Evolutionary conservation across 2,797 vertebrate species (phyloP), one percentile per base, ranked within the genome.

Genomic region (Scleropages formosus): DNA sequence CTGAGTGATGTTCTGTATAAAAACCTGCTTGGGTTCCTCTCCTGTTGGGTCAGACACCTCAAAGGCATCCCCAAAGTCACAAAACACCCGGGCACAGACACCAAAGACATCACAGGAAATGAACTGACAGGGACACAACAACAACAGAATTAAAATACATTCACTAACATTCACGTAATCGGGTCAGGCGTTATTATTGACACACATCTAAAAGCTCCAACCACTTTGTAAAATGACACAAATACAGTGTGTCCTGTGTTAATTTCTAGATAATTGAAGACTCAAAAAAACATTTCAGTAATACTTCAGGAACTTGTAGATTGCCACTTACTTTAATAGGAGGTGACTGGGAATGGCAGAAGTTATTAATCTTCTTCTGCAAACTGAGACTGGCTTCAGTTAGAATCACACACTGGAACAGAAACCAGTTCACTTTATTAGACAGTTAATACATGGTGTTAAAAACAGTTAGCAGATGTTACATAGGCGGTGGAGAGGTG

Each of bases 1-100:
- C 88, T 95, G 95, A 20, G 94, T 97, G 89, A 99, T 94, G 84
- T 89, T 95, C 86, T 98, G 97, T 89, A 99, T 96, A 85, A 99
- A 98, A 80, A 98, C 87, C 88, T 99, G 97, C 86, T 96, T 99
- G 70, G 95, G 91, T 76, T 99, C 98, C 83, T 99, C 98, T 89
- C 98, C 98, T 0, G 95, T 98, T 64, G 95, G 91, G 89, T 99
- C 98, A 4, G 92, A 92, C 46, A 99, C 97, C 86, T 98, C 96
- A 88, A 99, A 99, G 79, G 93, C 90, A 47, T 96, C 94, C 78
- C 97, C 97, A 1, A 99, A 99, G 86, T 99, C 98, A 88, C 98
- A 99, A 89, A 99, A 99, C 73, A 98, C 89, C 73, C 94, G 93
- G 18, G 94, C 93, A 83, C 95, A 98, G 84, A 99, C 91, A 75